Conservation (phyloP, 2,888 invertebrate species). For the Acleris sparsana region DNA sequence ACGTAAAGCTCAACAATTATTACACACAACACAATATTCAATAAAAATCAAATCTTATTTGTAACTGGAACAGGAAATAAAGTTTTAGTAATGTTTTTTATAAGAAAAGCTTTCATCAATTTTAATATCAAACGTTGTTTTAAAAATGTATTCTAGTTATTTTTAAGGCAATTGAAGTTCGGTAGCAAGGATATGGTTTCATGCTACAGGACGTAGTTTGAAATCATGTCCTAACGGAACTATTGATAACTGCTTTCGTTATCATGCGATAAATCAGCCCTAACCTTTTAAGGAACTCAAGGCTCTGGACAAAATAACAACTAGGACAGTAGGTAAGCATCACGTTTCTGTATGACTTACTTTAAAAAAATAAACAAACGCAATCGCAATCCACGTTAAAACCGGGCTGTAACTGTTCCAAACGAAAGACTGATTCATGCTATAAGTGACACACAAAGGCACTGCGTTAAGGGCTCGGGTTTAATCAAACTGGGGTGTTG, state of each 20-base stretch:
- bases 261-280: background rate
- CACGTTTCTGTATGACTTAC: background rate
- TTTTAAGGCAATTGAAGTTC: background rate
- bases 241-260: conserved; percentile 4
- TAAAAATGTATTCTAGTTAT: background rate
- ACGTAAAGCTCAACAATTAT: conserved; percentile 58
- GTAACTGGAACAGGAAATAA: conserved; percentile 16
- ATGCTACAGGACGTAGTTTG: no score
- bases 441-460: conserved; percentile 80
- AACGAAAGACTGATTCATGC: conserved; percentile 63
- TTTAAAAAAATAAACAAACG: background rate
- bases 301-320: background rate
- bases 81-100: conserved; percentile 6
- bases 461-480: conserved; percentile 71
- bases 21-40: conserved; percentile 23
- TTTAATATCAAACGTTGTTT: background rate
- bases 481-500: conserved; percentile 57
- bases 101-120: conserved; percentile 17
- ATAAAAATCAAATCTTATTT: conserved; percentile 20
- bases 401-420: conserved; percentile 24
- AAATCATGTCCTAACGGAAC: background rate
- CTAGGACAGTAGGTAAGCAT: background rate
- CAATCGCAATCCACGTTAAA: conserved; percentile 14
- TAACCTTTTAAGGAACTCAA: background rate
- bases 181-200: background rate